Evolutionary conservation across 2,797 vertebrate genomes (phyloP).

Genomic region (Pangasius sanitwongsei): DNA sequence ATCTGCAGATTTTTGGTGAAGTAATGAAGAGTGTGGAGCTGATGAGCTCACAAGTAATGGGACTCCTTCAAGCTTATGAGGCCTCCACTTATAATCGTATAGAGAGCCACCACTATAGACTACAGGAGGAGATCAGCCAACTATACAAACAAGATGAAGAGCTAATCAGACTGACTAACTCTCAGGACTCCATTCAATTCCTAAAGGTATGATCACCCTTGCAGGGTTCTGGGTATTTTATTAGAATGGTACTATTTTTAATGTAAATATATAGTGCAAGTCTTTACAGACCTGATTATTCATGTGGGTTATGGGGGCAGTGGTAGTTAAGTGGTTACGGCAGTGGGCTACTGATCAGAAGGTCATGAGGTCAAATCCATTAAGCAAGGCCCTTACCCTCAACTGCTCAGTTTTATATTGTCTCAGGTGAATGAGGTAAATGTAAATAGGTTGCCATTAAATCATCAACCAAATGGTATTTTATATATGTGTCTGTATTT

Average conservation of each 20-base stretch:
- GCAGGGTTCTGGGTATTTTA: not conserved
- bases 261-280: not conserved
- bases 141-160: slow-evolving; percentile 68
- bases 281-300: not conserved
- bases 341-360: not conserved
- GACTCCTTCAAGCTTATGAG: slow-evolving; percentile 68
- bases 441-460: not conserved
- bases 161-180: slow-evolving; percentile 63
- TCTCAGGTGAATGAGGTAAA: not conserved
- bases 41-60: slow-evolving; percentile 62
- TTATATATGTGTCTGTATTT: not conserved
- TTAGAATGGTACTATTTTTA: not conserved
- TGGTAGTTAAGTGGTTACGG: not conserved
- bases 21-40: slow-evolving; percentile 60
- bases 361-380: not conserved
- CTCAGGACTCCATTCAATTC: slow-evolving; percentile 71
- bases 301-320: not conserved
- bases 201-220: slow-evolving; percentile 66
- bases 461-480: not conserved
- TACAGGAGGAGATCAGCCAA: slow-evolving; percentile 71
- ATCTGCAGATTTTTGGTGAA: slow-evolving; percentile 64
- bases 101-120: slow-evolving; percentile 63
- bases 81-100: slow-evolving; percentile 55
- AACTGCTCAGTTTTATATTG: not conserved
- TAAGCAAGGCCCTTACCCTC: not conserved